Base-by-base conservation (phyloP, 2,888 invertebrate species). In the Dasypolia templi region DNA sequence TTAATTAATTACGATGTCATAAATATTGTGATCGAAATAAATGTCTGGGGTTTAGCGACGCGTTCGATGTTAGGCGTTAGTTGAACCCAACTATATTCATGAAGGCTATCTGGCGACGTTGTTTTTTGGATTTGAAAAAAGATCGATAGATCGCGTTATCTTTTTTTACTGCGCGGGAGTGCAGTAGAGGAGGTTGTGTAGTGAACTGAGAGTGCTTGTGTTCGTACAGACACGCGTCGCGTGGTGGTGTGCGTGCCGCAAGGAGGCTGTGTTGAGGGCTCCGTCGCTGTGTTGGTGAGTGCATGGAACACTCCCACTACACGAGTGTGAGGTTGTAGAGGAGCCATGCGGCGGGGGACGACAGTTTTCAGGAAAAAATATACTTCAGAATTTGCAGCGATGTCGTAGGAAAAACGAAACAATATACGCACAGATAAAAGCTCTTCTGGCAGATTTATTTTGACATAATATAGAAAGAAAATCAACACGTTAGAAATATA, bases 161-260 rank as follows among this genome's bases (percentile, higher is more conserved):
- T 95, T 95, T 96, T 93, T 96, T 96, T 95, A 93, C 91, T 96
- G 95, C 95, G 96, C 95, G 96, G 96, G 96, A 96, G 96, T 96
- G 96, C 95, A 95, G 95, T 93, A 94, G 94, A 94, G 92, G 96
- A 96, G 95, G 96, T 95, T 94, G 94, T 95, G 92, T 96, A 92
- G 93, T 91, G 91, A 90, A 95, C 95, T 96, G 95, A 95, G 95
- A 95, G 96, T 95, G 94, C 93, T 93, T 95, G 95, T 95, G 95
- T 94, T 93, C 90, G 95, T 95, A 92, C 91, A 89, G 91, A 93
- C 90, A 93, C 92, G 91, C 90, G 86, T 80, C 70, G 81, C 82
- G 85, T 86, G 88, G 26, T 83, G 78, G 95, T 95, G 95, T 95
- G 95, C 90, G 95, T 94, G 92, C 86, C 86, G 32, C 32, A n/a